phyloP scores from a whole-genome alignment of 2,797 vertebrate genomes.

The Myotis vivesi region DNA sequence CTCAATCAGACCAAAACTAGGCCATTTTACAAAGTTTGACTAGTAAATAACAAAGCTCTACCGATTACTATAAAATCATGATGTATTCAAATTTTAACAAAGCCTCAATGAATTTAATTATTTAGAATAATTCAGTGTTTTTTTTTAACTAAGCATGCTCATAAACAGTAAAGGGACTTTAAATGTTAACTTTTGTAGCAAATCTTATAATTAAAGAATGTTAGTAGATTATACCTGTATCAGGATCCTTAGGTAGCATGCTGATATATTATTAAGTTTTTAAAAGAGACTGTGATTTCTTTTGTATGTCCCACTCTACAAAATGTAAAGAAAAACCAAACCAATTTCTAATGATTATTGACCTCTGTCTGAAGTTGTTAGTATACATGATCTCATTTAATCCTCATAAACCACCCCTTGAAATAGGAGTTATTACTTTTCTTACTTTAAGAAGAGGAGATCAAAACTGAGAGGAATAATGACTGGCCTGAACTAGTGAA shows the following conservation, averaged over 20 bases:
- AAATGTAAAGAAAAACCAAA: neutral
- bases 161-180: neutral
- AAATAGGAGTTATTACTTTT: neutral
- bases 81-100: neutral
- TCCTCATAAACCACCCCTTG: neutral
- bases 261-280: neutral
- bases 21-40: neutral
- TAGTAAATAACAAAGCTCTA: neutral
- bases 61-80: neutral
- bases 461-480: neutral
- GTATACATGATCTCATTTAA: neutral
- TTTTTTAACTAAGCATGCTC: neutral
- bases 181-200: slow-evolving; percentile 1
- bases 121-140: neutral
- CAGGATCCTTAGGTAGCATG: neutral
- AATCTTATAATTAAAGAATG: neutral
- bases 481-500: neutral
- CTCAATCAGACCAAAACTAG: neutral
- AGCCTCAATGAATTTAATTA: neutral
- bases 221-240: neutral
- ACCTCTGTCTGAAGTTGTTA: neutral
- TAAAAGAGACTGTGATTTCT: neutral
- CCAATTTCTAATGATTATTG: neutral
- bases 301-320: neutral
- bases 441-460: neutral